Evolutionary conservation across 2,797 vertebrate species (phyloP), one percentile per base, ranked within the genome.

Genomic region (Bryconaethiops microstoma): DNA sequence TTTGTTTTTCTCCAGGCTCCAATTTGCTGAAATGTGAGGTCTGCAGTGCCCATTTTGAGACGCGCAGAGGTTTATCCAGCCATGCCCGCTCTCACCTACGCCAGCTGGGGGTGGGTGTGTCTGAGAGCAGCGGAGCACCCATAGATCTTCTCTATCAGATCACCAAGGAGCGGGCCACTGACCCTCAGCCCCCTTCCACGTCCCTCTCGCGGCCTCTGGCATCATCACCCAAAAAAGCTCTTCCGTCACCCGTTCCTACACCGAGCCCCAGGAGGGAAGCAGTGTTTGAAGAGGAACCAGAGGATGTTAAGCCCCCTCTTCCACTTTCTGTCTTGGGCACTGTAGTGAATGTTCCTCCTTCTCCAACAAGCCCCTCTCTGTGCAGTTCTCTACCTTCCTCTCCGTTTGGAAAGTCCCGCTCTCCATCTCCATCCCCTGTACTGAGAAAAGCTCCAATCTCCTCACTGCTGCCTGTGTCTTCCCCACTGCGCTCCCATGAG

Each of bases 81-180:
- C 94, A 95, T 40, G 95, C 95, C 67, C 94, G 94, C 73, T 95
- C 95, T 57, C 95, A 95, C 88, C 86, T 95, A 78, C 93, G 95
- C 2, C 95, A 95, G 87, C 93, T 95, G 89, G 95, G 95, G 85
- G 96, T 10, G 95, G 91, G 94, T 0, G 93, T 95, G 40, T 97
- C 96, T 0, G 96, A 98, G 88, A 95, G 94, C 91, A 96, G 95
- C 3, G 96, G 96, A 0, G 95, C 96, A 0, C 96, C 97, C 88
- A 95, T 97, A 80, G 94, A 96, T 84, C 92, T 96, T 78, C 96
- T 98, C 68, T 95, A 95, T 72, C 95, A 95, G 88, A 94, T 97
- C 0, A 92, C 96, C 84, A 96, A 96, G 86, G 95, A 97, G 86
- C 94, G 94, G 25, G 86, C 89, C 74, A 17, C 82, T 0, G 93